Conservation (phyloP, 2,113 vertebrate species). For the Toxotes jaculatrix region DNA sequence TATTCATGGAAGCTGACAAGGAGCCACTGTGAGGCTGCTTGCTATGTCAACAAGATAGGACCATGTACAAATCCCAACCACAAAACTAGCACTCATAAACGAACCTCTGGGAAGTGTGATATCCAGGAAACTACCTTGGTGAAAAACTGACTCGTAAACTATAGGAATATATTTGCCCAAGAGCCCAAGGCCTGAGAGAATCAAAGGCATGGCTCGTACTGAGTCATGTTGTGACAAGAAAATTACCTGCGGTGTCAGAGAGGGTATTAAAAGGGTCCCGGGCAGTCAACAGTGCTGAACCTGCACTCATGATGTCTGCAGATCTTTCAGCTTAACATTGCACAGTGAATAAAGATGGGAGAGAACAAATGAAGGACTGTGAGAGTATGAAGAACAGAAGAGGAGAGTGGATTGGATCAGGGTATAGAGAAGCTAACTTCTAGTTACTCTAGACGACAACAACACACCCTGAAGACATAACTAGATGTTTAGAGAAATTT, state of each 20-base stretch:
- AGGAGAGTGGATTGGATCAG: background rate
- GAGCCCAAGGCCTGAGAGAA: slow-evolving; percentile 4
- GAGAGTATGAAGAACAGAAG: slow-evolving; percentile 8
- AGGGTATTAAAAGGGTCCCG: slow-evolving; percentile 89
- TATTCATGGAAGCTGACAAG: slow-evolving; percentile 75
- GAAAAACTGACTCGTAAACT: slow-evolving; percentile 19
- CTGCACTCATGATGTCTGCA: slow-evolving; percentile 84
- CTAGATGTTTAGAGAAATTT: slow-evolving; percentile 1
- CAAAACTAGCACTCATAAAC: slow-evolving; percentile 33
- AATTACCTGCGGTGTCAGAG: slow-evolving; percentile 90
- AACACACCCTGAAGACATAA: background rate
- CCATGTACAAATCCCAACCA: slow-evolving; percentile 39
- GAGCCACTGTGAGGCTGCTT: slow-evolving; percentile 67
- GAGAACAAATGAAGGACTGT: slow-evolving; percentile 51
- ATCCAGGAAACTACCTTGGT: slow-evolving; percentile 41
- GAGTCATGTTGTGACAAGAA: slow-evolving; percentile 16
- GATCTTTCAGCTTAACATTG: slow-evolving; percentile 85
- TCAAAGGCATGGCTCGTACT: slow-evolving; percentile 9
- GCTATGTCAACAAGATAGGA: slow-evolving; percentile 66
- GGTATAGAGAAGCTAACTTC: background rate
- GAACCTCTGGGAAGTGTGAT: slow-evolving; percentile 32
- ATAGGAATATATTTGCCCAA: slow-evolving; percentile 20
- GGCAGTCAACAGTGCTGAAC: slow-evolving; percentile 84
- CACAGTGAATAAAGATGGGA: slow-evolving; percentile 50
- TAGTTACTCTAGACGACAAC: slow-evolving; percentile 10